Conservation (phyloP, 2,797 vertebrate genomes). For the Acestrorhynchus altus region DNA sequence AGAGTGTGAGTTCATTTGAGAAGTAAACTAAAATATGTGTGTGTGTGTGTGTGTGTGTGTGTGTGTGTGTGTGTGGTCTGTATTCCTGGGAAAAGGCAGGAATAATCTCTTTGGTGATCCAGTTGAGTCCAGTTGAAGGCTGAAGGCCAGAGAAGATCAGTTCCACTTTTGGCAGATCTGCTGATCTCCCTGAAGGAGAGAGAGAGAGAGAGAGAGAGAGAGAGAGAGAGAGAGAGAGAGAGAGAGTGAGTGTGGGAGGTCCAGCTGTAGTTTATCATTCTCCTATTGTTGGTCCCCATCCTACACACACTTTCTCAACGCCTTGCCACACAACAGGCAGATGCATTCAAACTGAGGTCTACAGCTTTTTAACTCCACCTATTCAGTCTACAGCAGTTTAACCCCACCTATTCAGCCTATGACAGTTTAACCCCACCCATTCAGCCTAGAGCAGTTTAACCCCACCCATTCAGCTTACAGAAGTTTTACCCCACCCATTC, state of each 20-base stretch:
- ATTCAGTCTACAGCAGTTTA: no score
- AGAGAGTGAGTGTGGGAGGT: constrained; percentile 57
- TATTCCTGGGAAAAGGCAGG: constrained; percentile 46
- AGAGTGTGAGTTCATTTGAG: not conserved
- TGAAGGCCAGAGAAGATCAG: constrained; percentile 61
- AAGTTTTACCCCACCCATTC: no score
- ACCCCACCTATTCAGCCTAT: no score
- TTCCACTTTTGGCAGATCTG: constrained; percentile 32
- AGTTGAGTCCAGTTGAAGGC: constrained; percentile 73
- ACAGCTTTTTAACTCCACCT: no score
- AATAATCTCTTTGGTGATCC: constrained; percentile 67
- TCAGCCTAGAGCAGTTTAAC: no score
- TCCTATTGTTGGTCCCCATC: constrained; percentile 57
- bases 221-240: constrained; percentile 61
- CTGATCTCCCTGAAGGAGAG: constrained; percentile 44
- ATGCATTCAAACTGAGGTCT: no score
- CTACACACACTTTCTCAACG: constrained; percentile 12
- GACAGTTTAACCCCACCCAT: no score
- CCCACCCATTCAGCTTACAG: no score
- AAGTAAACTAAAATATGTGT: constrained; percentile 20
- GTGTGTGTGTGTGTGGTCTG: constrained; percentile 55
- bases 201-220: constrained; percentile 61
- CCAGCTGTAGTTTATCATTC: constrained; percentile 75
- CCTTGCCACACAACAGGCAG: no score
- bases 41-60: constrained; percentile 55